phyloP scores from a whole-genome alignment of 2,888 invertebrate species.

The Cynaeus angustus region DNA sequence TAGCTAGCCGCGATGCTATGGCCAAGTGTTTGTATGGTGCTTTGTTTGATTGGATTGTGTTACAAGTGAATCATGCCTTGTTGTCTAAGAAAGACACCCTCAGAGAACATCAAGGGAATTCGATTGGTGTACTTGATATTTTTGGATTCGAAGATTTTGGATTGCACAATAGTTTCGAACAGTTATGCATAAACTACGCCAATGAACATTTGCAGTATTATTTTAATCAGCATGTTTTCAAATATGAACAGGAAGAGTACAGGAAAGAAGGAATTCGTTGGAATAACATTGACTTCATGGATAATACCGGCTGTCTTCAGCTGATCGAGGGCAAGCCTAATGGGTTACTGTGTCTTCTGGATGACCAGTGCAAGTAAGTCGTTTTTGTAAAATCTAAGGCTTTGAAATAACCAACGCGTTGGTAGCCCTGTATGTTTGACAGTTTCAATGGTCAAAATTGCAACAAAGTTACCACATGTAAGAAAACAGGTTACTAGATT shows the following conservation, averaged over 20 bases:
- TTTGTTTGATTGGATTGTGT: conserved; percentile 97
- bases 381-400: no score
- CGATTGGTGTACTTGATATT: conserved; percentile 95
- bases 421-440: no score
- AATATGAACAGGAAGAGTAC: conserved; percentile 98
- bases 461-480: no score
- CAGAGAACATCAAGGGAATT: conserved; percentile 92
- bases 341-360: conserved; percentile 91
- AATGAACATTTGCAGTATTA: conserved; percentile 98
- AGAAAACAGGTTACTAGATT: no score
- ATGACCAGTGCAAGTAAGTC: conserved; percentile 97
- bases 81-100: conserved; percentile 92
- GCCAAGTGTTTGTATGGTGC: conserved; percentile 98
- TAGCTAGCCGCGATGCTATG: conserved; percentile 95
- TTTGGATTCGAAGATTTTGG: conserved; percentile 98
- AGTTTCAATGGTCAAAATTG: no score
- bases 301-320: conserved; percentile 95
- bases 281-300: conserved; percentile 97
- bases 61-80: conserved; percentile 95
- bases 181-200: conserved; percentile 97
- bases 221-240: conserved; percentile 98
- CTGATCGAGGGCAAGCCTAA: conserved; percentile 93
- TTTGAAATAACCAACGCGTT: no score
- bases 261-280: conserved; percentile 93
- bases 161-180: conserved; percentile 93